A percentile compares a stretch with the other conserved stretches of the same genome.
Evolutionary conservation across 2,888 invertebrate species (phyloP).

Genomic region (Caradrina kadenii): DNA sequence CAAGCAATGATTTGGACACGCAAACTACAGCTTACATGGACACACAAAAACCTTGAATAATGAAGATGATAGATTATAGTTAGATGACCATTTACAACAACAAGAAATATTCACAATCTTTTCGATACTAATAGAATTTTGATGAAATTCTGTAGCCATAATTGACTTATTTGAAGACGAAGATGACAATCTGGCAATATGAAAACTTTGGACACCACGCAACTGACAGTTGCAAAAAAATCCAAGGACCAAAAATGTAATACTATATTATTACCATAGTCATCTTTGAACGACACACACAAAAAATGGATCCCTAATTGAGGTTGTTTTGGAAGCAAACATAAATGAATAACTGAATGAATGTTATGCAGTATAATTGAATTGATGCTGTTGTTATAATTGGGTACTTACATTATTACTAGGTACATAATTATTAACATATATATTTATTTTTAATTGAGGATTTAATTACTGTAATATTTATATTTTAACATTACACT

Average conservation of each 20-base stretch:
- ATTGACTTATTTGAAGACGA: not conserved
- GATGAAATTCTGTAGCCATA: not conserved
- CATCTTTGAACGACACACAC: not conserved
- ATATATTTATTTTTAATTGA: not conserved
- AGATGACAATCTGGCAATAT: no score
- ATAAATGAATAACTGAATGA: not conserved
- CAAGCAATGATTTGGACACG: slow-evolving; percentile 78
- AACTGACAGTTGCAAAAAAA: slow-evolving; percentile 1
- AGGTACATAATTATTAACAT: not conserved
- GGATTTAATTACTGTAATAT: no score
- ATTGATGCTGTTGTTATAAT: not conserved
- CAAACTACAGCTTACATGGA: slow-evolving; percentile 61
- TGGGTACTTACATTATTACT: not conserved
- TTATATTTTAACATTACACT: not conserved
- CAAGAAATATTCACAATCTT: not conserved
- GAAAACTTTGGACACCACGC: not conserved
- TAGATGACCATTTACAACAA: not conserved
- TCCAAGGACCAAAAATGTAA: not conserved
- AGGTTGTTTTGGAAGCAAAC: not conserved
- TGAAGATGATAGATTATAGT: slow-evolving; percentile 15
- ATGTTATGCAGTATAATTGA: not conserved
- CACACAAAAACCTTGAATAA: slow-evolving; percentile 6
- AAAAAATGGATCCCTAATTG: not conserved
- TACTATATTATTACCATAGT: not conserved
- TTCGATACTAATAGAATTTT: not conserved